Conservation (phyloP, 2,113 vertebrate species). For the Xenopus laevis region DNA sequence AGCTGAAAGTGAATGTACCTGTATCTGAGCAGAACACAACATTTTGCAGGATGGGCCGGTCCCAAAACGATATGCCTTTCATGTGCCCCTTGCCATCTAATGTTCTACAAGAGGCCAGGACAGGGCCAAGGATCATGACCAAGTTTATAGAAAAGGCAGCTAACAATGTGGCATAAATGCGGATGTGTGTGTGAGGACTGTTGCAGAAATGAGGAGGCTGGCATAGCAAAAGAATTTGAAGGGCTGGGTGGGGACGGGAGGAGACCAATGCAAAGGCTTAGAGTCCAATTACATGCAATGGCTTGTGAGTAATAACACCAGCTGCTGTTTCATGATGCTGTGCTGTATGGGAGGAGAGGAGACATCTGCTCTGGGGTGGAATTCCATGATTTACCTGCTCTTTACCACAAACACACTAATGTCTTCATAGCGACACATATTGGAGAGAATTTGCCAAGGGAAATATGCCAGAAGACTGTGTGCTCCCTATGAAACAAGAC, state of each 20-base stretch:
- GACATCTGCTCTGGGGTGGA: neutral
- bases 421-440: no score
- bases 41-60: slow-evolving; percentile 6
- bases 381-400: neutral
- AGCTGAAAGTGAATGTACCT: no score
- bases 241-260: slow-evolving; percentile 26
- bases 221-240: slow-evolving; percentile 26
- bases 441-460: no score
- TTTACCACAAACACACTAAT: no score
- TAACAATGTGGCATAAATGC: slow-evolving; percentile 5
- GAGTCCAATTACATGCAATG: slow-evolving; percentile 23
- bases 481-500: no score
- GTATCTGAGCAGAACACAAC: slow-evolving; percentile 8
- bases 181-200: neutral
- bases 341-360: neutral
- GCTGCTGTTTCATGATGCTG: slow-evolving; percentile 8
- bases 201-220: slow-evolving; percentile 12
- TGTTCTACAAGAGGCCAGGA: slow-evolving; percentile 1
- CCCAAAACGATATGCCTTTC: slow-evolving; percentile 18
- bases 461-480: no score
- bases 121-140: slow-evolving; percentile 38
- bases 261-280: slow-evolving; percentile 18
- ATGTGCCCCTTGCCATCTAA: slow-evolving; percentile 32
- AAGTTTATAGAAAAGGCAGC: neutral
- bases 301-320: slow-evolving; percentile 17